Evolutionary conservation across 2,113 vertebrate genomes (phyloP).

Genomic region (Clupea harengus): DNA sequence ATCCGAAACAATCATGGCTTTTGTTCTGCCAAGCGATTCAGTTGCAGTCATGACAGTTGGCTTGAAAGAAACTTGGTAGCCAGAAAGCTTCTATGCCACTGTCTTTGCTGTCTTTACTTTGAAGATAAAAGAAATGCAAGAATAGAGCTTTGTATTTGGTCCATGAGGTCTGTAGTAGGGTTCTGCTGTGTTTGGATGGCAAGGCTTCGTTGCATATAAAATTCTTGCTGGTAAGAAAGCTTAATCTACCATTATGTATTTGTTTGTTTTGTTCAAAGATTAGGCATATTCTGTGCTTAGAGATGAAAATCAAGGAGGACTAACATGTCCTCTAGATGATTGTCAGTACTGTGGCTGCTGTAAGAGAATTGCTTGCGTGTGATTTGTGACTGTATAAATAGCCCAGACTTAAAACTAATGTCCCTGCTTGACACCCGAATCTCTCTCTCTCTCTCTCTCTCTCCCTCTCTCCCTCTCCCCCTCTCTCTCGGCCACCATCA

Average conservation of each 20-base stretch:
- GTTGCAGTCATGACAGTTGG: slow-evolving; percentile 36
- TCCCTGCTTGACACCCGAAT: slow-evolving; percentile 43
- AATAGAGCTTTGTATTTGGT: not conserved
- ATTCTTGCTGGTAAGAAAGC: not conserved
- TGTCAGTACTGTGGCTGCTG: slow-evolving; percentile 51
- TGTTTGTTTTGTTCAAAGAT: not conserved
- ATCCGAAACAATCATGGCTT: slow-evolving; percentile 57
- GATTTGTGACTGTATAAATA: slow-evolving; percentile 74
- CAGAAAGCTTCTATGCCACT: slow-evolving; percentile 52
- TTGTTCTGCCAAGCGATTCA: slow-evolving; percentile 45
- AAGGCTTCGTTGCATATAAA: not conserved
- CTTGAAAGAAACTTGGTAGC: slow-evolving; percentile 41
- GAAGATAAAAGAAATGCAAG: not conserved
- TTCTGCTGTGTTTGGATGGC: not conserved
- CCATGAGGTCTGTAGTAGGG: not conserved
- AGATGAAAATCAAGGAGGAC: not conserved
- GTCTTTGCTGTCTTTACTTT: slow-evolving; percentile 31
- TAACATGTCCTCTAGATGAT: not conserved
- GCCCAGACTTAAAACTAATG: slow-evolving; percentile 67
- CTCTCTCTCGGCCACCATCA: slow-evolving; percentile 41
- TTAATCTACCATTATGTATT: not conserved
- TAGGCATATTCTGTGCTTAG: not conserved
- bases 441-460: slow-evolving; percentile 41
- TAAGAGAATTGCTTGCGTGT: slow-evolving; percentile 70
- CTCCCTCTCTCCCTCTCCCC: slow-evolving; percentile 14